Percentiles rank a stretch among this genome's conserved stretches.
Conservation (phyloP, 2,888 invertebrate species). For the Chymomyza fuscimana region DNA sequence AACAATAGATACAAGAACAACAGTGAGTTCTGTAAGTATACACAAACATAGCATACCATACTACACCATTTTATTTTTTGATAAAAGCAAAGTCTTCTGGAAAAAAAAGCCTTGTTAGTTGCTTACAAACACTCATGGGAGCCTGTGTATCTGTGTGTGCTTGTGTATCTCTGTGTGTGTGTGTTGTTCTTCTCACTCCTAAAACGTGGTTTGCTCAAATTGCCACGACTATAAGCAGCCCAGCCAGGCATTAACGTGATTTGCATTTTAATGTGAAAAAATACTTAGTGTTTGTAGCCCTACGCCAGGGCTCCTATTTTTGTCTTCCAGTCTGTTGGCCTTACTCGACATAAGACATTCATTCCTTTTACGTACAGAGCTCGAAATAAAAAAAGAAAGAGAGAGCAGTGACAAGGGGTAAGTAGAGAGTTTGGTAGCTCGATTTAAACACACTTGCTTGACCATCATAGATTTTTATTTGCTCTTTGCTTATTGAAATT, state of each 20-base stretch:
- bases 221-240: no score
- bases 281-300: not conserved
- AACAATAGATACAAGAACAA: not conserved
- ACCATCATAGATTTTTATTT: conserved; percentile 15
- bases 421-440: no score
- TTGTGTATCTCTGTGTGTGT: conserved; percentile 49
- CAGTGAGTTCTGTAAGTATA: not conserved
- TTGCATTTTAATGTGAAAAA: conserved; percentile 62
- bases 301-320: not conserved
- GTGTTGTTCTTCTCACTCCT: conserved; percentile 33
- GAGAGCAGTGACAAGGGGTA: no score
- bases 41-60: not conserved
- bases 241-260: conserved; percentile 59
- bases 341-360: not conserved
- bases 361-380: not conserved
- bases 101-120: conserved; percentile 2
- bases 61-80: not conserved
- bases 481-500: conserved; percentile 34
- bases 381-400: no score
- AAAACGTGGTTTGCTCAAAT: conserved; percentile 50
- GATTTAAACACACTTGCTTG: conserved; percentile 3
- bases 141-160: conserved; percentile 19
- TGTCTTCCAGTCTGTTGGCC: not conserved
- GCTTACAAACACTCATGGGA: not conserved
- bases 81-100: not conserved